A percentile compares a stretch with the other conserved stretches of the same genome.
Conservation (phyloP, 1,140 invertebrate genomes). For the Leguminivora glycinivorella region DNA sequence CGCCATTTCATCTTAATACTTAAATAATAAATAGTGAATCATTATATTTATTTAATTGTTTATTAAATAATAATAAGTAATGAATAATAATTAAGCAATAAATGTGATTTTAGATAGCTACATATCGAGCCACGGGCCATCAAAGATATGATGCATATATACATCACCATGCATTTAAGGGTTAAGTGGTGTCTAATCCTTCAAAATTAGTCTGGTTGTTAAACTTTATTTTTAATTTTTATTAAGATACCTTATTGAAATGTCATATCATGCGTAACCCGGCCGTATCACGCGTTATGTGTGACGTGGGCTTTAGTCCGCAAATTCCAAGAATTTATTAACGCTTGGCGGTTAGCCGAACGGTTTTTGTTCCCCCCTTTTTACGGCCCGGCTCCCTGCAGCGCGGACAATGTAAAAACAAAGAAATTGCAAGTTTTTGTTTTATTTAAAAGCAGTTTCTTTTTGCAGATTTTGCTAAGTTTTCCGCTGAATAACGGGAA, state of each 20-base stretch:
- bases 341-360: constrained; percentile 63
- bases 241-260: not conserved
- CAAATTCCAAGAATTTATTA: constrained; percentile 70
- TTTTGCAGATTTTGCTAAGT: constrained; percentile 30
- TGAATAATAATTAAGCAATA: no score
- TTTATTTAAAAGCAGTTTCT: constrained; percentile 29
- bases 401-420: constrained; percentile 43
- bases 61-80: no score
- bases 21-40: no score
- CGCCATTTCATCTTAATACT: no score
- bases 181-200: no score
- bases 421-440: constrained; percentile 43
- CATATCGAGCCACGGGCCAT: no score
- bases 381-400: constrained; percentile 42
- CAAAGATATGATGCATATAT: no score
- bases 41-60: no score
- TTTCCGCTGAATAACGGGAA: constrained; percentile 14
- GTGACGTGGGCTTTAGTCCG: constrained; percentile 36
- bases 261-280: not conserved
- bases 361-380: constrained; percentile 57
- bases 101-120: no score
- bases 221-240: not conserved
- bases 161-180: no score
- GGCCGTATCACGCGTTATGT: not conserved
- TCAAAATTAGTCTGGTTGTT: not conserved